A percentile compares a stretch with the other conserved stretches of the same genome.
phyloP scores from a whole-genome alignment of 2,113 vertebrate genomes.

The Kryptolebias marmoratus region DNA sequence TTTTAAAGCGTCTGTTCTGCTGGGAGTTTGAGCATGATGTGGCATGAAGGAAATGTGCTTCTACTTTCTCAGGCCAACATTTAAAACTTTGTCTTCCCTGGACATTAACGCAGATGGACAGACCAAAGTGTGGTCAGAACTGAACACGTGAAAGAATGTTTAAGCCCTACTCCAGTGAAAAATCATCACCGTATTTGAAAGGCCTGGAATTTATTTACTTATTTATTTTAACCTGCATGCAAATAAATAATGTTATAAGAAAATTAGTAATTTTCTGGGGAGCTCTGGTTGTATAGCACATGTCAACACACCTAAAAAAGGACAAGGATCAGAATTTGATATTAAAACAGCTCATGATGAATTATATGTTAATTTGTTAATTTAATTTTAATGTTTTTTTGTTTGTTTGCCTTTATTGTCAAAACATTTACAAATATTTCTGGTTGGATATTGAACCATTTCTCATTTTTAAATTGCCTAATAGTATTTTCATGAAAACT shows the following conservation, averaged over 20 bases:
- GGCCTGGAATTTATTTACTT: no score
- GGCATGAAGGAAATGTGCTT: slow-evolving; percentile 44
- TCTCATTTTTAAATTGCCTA: no score
- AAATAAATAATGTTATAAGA: not conserved
- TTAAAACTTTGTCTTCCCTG: not conserved
- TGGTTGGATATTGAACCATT: no score
- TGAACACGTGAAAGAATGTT: not conserved
- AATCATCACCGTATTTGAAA: not conserved
- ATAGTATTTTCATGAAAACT: not conserved
- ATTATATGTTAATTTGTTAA: no score
- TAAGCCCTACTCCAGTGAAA: not conserved
- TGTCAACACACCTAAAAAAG: no score
- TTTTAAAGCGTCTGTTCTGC: slow-evolving; percentile 45
- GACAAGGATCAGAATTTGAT: no score
- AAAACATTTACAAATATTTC: no score
- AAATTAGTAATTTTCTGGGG: no score
- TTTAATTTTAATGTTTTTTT: no score
- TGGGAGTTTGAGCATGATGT: slow-evolving; percentile 52
- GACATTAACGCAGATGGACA: slow-evolving; percentile 25
- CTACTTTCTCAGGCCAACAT: not conserved
- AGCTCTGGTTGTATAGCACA: no score
- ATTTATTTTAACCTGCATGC: not conserved
- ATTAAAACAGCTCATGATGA: no score
- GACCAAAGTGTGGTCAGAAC: not conserved
- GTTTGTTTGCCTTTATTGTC: no score